A percentile compares a stretch with the other conserved stretches of the same genome.
Conservation (phyloP, 2,888 invertebrate genomes). For the Chalcis sispes region DNA sequence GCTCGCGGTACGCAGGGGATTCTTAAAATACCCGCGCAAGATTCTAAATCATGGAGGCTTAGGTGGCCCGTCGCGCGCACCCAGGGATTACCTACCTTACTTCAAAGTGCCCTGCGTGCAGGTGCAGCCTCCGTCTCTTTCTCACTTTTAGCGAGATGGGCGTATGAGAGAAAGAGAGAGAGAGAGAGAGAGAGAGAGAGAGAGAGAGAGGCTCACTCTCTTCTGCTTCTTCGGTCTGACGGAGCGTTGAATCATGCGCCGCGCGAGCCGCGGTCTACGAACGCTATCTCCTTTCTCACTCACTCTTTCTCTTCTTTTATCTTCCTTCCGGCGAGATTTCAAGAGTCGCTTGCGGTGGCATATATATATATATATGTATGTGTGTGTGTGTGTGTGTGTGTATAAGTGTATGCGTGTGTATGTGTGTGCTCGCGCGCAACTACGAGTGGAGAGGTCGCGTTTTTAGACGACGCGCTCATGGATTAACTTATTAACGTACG, state of each 20-base stretch:
- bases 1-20: conserved; percentile 67
- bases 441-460: too few species aligned
- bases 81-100: conserved; percentile 74
- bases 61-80: conserved; percentile 68
- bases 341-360: background rate
- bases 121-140: conserved; percentile 69
- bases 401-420: too few species aligned
- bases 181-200: too few species aligned
- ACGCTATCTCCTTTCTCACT: conserved; percentile 13
- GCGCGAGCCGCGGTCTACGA: background rate
- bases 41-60: conserved; percentile 76
- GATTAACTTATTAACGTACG: too few species aligned
- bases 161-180: too few species aligned
- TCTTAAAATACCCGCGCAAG: conserved; percentile 75
- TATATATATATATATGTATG: too few species aligned
- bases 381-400: too few species aligned
- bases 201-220: conserved; percentile 53
- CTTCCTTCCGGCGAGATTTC: background rate
- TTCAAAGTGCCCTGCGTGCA: conserved; percentile 75
- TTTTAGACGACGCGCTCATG: too few species aligned
- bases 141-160: too few species aligned
- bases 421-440: too few species aligned
- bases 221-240: too few species aligned
- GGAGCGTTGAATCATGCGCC: conserved; percentile 69
- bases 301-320: background rate